Evolutionary conservation across 1,140 invertebrate species (phyloP), one percentile per base, ranked within the genome.

Genomic region (Scaptomyza graminum): DNA sequence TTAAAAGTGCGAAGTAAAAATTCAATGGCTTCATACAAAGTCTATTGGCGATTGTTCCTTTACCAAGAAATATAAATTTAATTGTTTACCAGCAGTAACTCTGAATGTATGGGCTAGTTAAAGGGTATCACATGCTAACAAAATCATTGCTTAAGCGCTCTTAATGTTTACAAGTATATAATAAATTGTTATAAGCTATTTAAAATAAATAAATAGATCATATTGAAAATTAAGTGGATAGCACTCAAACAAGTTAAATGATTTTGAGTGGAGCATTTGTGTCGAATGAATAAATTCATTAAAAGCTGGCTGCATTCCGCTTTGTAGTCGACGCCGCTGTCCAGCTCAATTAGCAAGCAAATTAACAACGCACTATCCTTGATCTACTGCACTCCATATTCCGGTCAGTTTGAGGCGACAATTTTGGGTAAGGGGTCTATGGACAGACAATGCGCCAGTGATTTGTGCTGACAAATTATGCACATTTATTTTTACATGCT

Each of bases 381-480:
- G 28, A 59, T 72, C 52, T 52, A 49, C 63, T 39, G 62, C 55
- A 57, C 6, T 44, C 3, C 54, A n/a, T 49, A 49, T 7, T 25
- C 22, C 47, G 47, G 18, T 49, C 54, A 56, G 54, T 56, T 56
- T 3, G 6, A n/a, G 39, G 39, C 54, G 12, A 25, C 39, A 43
- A 43, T 39, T 43, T 41, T 8, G 31, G 31, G 7, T 0, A 34
- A 3, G 31, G 31, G n/a, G 22, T 16, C 28, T 47, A 44, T 25
- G 28, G 31, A 46, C 25, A 71, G 31, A 46, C 25, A 71, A 59
- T 63, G 1, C 63, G 72, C 55, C 67, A 13, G 50, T 47, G 63
- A 81, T 77, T 81, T 82, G 73, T 78, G 69, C 62, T 59, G 70
- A 72, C 70, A 87, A 78, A 87, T 87, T 75, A 78, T 85, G 81